Percentiles rank a stretch among this genome's conserved stretches.
Evolutionary conservation across 2,888 invertebrate species (phyloP).

Genomic region (Pseudococcus longispinus): DNA sequence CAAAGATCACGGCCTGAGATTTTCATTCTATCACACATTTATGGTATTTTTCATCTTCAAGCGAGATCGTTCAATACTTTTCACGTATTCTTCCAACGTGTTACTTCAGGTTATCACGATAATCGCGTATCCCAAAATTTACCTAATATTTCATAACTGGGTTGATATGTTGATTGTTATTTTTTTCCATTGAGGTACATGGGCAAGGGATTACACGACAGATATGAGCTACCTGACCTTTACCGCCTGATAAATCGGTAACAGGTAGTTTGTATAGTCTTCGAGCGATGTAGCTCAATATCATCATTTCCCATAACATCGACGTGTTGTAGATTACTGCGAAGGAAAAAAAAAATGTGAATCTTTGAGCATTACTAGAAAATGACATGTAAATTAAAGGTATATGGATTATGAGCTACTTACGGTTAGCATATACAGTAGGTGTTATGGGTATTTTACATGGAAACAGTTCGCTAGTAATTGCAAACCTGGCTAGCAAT

Average conservation of each 20-base stretch:
- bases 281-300: slow-evolving; percentile 71
- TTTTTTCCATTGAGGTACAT: slow-evolving; percentile 14
- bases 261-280: slow-evolving; percentile 68
- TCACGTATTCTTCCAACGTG: not conserved
- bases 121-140: not conserved
- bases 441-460: slow-evolving; percentile 73
- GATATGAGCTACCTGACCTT: slow-evolving; percentile 27
- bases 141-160: not conserved
- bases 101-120: not conserved
- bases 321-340: slow-evolving; percentile 74
- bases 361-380: not conserved
- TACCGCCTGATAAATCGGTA: slow-evolving; percentile 58
- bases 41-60: not conserved
- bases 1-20: slow-evolving; percentile 22
- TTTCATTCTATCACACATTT: not conserved
- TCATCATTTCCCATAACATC: slow-evolving; percentile 74
- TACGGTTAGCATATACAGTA: slow-evolving; percentile 72
- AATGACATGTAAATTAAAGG: not conserved
- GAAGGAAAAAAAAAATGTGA: slow-evolving; percentile 60
- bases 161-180: slow-evolving; percentile 19
- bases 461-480: slow-evolving; percentile 68
- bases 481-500: slow-evolving; percentile 68
- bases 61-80: not conserved
- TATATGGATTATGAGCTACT: slow-evolving; percentile 62
- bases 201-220: slow-evolving; percentile 50